phyloP scores from a whole-genome alignment of 2,888 invertebrate genomes.

The Aporophyla nigra region DNA sequence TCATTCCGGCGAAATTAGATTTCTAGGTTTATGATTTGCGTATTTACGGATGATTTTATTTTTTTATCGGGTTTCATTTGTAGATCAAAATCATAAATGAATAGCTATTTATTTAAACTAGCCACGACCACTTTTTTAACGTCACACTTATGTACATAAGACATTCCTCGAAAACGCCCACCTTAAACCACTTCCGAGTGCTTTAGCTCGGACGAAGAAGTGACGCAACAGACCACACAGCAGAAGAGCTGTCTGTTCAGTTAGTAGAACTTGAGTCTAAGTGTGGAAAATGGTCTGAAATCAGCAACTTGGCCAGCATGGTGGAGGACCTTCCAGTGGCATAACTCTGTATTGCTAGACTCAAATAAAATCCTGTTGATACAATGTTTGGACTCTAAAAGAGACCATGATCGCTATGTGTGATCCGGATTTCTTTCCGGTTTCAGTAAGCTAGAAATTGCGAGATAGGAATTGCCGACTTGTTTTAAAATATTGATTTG shows the following conservation, averaged over 20 bases:
- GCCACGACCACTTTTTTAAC: background rate
- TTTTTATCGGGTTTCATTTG: constrained; percentile 27
- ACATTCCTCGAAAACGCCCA: background rate
- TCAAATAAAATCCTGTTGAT: too few species aligned
- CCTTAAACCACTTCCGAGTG: background rate
- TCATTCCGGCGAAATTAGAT: constrained; percentile 72
- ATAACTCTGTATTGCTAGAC: too few species aligned
- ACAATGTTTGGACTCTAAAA: too few species aligned
- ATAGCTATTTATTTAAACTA: background rate
- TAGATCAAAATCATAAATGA: background rate
- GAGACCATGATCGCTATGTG: too few species aligned
- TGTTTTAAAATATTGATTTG: too few species aligned
- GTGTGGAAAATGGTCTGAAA: background rate
- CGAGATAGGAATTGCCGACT: too few species aligned
- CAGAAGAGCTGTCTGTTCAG: background rate
- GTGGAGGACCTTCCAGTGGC: too few species aligned
- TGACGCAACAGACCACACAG: background rate
- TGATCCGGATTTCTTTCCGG: too few species aligned
- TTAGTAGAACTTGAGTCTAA: background rate
- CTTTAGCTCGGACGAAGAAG: background rate
- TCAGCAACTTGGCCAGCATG: background rate
- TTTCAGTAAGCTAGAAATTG: too few species aligned
- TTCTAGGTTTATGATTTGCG: constrained; percentile 65
- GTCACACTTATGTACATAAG: background rate
- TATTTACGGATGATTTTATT: constrained; percentile 51